Evolutionary conservation across 2,113 vertebrate genomes (phyloP), one percentile per base, ranked within the genome.

Genomic region (Emydura subglobosa): DNA sequence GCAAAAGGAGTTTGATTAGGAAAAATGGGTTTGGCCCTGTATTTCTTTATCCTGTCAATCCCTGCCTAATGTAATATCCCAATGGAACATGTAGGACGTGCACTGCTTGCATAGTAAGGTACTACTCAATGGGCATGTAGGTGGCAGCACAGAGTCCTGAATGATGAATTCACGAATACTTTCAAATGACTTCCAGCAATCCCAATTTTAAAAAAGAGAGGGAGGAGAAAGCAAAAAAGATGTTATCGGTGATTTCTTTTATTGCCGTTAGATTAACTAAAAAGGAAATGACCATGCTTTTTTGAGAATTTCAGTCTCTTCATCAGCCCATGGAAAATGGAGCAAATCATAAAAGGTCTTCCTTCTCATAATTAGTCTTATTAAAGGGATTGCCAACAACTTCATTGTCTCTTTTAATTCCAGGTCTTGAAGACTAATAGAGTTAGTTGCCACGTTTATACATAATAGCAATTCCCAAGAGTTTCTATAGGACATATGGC

Each of bases 381-480:
- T 61, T 29, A 29, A 61, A 31, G 29, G 51, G 51, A 68, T 4
- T 5, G 8, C 9, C 59, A 6, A 6, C 14, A 74, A 13, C 72
- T 16, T 86, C 11, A 1, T 80, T 89, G 22, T 19, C 82, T 11
- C 72, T 87, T 81, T 82, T 12, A 61, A 34, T 34, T 27, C 29
- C 65, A 53, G 6, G 2, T 7, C 13, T 39, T 14, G 22, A 79
- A 27, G 51, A 34, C 47, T 88, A 65, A 14, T 54, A 74, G 59
- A 61, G 2, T 7, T 16, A 50, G 47, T n/a, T 53, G 61, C 29
- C 19, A 57, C 74, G 86, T 29, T 7, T 49, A 12, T 12, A 3
- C n/a, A n/a, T 25, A 76, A 57, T 19, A 79, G 34, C 0, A 0
- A 4, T 82, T 34, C n/a, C 0, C 0, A 82, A 74, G 29, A 42